Evolutionary conservation across 2,113 vertebrate genomes (phyloP).

Genomic region (Apteryx owenii): DNA sequence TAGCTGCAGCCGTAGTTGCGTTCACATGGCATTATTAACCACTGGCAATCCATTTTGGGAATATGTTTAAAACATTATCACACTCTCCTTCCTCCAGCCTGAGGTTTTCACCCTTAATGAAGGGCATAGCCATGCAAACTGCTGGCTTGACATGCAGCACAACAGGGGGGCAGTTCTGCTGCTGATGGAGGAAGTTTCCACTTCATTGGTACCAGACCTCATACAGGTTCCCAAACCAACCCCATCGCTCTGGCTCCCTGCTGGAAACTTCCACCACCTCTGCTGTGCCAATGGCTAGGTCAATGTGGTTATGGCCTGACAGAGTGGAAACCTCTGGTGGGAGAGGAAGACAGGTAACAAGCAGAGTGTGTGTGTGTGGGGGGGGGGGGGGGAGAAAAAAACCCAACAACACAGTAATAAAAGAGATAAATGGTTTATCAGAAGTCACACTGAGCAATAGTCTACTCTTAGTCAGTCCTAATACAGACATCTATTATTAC

Average conservation of each 20-base stretch:
- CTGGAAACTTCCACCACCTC: not conserved
- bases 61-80: not conserved
- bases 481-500: not conserved
- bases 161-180: not conserved
- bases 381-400: no score
- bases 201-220: not conserved
- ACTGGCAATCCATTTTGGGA: not conserved
- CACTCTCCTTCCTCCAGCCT: rapidly evolving
- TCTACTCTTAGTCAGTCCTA: not conserved
- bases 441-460: not conserved
- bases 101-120: not conserved
- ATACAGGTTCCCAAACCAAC: not conserved
- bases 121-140: not conserved
- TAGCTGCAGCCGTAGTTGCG: not conserved
- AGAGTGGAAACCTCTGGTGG: not conserved
- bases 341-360: not conserved
- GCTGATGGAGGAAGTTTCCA: not conserved
- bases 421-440: not conserved
- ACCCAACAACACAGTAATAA: not conserved
- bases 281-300: not conserved
- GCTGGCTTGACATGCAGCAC: not conserved
- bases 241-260: not conserved
- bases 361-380: not conserved
- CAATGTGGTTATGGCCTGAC: not conserved
- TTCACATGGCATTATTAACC: not conserved